A percentile compares a stretch with the other conserved stretches of the same genome.
phyloP scores from a whole-genome alignment of 1,140 invertebrate species.

The Zaprionus nigranus region DNA sequence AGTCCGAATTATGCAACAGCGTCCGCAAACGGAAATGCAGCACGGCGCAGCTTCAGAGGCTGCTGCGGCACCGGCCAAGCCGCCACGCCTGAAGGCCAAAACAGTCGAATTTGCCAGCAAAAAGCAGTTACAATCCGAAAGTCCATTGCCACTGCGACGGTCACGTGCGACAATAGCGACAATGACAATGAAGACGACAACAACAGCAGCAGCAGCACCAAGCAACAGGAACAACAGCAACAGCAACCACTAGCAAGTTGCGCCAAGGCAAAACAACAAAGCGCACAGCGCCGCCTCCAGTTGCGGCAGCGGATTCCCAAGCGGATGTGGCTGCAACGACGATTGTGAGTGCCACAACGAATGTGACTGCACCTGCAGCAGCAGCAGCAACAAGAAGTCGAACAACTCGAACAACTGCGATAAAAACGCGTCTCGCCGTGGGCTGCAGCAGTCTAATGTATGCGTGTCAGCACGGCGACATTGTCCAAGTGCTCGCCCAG shows the following conservation, averaged over 20 bases:
- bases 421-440: constrained; percentile 84
- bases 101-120: constrained; percentile 38
- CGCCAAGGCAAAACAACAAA: constrained; percentile 5
- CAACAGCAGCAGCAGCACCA: background rate
- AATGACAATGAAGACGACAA: constrained; percentile 22
- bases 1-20: constrained; percentile 56
- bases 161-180: constrained; percentile 51
- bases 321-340: constrained; percentile 37
- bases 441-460: constrained; percentile 93
- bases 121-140: constrained; percentile 78
- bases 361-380: constrained; percentile 23
- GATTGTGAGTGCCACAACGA: constrained; percentile 30
- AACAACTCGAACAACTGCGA: constrained; percentile 24
- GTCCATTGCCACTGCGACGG: constrained; percentile 65
- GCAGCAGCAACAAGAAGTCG: constrained; percentile 25
- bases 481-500: constrained; percentile 86
- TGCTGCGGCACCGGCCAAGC: constrained; percentile 61
- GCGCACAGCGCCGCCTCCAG: background rate
- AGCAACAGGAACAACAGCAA: background rate
- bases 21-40: constrained; percentile 53
- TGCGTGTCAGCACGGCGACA: constrained; percentile 92
- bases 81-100: constrained; percentile 64
- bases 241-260: constrained; percentile 2
- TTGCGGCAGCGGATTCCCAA: constrained; percentile 24
- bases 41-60: background rate